Evolutionary conservation across 2,113 vertebrate species (phyloP).

Genomic region (Trogon melanurus): DNA sequence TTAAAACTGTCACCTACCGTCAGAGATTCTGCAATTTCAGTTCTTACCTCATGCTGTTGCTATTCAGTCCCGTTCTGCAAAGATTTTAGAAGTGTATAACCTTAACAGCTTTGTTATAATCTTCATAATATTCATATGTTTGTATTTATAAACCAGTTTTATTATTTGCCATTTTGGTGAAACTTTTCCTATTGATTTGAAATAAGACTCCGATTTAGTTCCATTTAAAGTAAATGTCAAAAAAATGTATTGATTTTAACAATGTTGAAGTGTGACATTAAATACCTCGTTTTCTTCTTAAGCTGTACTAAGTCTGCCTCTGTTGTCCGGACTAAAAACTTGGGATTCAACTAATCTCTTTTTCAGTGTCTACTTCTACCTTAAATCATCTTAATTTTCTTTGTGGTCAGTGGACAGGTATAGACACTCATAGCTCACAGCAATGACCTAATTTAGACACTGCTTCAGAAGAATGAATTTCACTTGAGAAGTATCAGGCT

Average conservation of each 20-base stretch:
- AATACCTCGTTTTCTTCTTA: background rate
- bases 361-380: background rate
- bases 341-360: background rate
- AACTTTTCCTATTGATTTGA: background rate
- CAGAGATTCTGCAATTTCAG: background rate
- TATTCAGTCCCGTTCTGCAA: background rate
- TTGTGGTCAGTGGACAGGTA: background rate
- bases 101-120: background rate
- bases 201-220: background rate
- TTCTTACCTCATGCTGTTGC: background rate
- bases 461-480: background rate
- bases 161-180: background rate
- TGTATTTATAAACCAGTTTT: background rate
- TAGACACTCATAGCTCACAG: background rate
- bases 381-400: background rate
- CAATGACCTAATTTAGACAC: background rate
- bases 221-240: background rate
- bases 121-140: background rate
- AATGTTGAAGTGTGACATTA: background rate
- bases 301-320: background rate
- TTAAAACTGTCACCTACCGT: background rate
- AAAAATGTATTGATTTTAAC: background rate
- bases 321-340: background rate
- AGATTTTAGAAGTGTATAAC: background rate
- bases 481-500: background rate